Evolutionary conservation across 2,888 invertebrate species (phyloP).

Genomic region (Synergus gifuensis): DNA sequence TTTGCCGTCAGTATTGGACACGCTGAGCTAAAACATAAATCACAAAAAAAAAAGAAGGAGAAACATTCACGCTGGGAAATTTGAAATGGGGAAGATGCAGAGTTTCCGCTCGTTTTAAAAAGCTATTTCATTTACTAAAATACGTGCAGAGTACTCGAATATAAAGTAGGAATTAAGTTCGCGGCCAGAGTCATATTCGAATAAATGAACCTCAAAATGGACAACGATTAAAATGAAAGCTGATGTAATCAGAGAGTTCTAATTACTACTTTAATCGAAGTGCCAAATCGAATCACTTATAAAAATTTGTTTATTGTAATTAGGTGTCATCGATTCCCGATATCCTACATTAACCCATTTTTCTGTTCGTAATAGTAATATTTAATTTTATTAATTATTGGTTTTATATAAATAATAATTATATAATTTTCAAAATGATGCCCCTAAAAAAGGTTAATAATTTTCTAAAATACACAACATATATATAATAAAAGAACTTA

Average conservation of each 20-base stretch:
- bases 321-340: neutral
- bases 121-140: neutral
- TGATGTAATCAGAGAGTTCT: neutral
- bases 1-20: neutral
- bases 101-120: neutral
- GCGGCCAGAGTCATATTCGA: neutral
- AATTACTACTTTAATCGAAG: neutral
- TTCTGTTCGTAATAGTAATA: no score
- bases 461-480: no score
- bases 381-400: no score
- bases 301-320: neutral
- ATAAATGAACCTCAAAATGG: neutral
- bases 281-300: neutral
- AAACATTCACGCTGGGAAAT: neutral
- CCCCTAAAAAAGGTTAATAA: no score
- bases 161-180: neutral
- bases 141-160: neutral
- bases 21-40: neutral
- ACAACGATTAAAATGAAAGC: neutral
- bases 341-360: neutral
- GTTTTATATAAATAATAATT: no score
- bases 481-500: no score
- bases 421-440: no score
- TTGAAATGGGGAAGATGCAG: neutral
- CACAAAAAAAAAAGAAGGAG: neutral